Evolutionary conservation across 2,888 invertebrate species (phyloP), one percentile per base, ranked within the genome.

Genomic region (Colletes collaris): DNA sequence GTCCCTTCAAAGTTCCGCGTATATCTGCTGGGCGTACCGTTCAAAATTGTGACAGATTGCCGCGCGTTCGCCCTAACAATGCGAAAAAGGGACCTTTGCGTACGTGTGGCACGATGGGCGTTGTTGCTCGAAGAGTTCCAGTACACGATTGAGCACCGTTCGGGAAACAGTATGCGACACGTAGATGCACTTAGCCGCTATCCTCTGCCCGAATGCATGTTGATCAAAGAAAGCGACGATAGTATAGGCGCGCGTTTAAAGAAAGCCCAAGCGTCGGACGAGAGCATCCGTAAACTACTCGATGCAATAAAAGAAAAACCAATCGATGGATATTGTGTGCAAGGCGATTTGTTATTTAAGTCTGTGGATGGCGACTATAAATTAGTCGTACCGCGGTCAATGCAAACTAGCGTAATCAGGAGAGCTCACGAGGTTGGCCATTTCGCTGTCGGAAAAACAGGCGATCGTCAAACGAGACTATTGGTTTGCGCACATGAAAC

Each of bases 51-150:
- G 0, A 87, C 84, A 0, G 86, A 86, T 59, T 87, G 85, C 40
- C 63, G 44, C 0, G 82, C 82, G 0, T 85, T 86, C 11, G 50
- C 58, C 11, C 49, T 78, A n/a, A 86, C 86, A 1, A 71, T 86
- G 76, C 50, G 62, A 6, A 84, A 84, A 37, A 64, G 53, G 37
- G 84, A 86, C 52, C 62, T 86, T 8, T 67, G 62, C 0, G 52
- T 63, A 1, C 55, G 62, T 1, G 71, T 76, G 1, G 76, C 76
- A 1, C 65, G 74, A 65, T 58, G 67, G 80, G 68, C 35, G 55
- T 19, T 76, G 4, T 2, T 68, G 4, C 56, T 71, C 0, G 60
- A 66, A 6, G 71, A 60, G 0, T 73, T 80, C 16, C 7, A 77
- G 0, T 83, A 83, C 35, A 16, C 35, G n/a, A 50, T 62, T 4